phyloP scores from a whole-genome alignment of 2,797 vertebrate genomes.

The Eospalax fontanierii region DNA sequence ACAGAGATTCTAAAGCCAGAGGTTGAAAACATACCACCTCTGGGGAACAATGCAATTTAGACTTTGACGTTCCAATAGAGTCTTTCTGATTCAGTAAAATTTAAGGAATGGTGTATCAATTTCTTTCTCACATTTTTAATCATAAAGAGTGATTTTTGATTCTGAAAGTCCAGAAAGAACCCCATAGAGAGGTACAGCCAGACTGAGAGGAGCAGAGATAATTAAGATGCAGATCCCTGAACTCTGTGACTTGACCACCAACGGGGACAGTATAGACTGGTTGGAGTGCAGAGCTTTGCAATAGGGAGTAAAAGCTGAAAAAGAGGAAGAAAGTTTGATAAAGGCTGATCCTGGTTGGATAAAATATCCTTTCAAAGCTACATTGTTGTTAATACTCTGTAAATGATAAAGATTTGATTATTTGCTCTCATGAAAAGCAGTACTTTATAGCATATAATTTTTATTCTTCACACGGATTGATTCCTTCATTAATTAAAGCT shows the following conservation, averaged over 20 bases:
- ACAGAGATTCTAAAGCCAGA: not conserved
- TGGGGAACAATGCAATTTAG: not conserved
- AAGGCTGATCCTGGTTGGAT: not conserved
- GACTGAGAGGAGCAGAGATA: not conserved
- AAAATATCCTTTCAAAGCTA: slow-evolving; percentile 10
- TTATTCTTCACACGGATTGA: slow-evolving; percentile 45
- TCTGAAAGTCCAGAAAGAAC: not conserved
- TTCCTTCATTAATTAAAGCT: slow-evolving; percentile 79
- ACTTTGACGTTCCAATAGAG: fast-evolving
- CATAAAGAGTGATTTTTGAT: not conserved
- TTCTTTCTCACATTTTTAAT: not conserved
- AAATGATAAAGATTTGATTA: not conserved
- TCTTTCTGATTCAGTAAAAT: not conserved
- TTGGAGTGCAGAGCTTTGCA: not conserved
- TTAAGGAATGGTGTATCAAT: not conserved
- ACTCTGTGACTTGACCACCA: not conserved
- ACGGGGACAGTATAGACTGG: not conserved
- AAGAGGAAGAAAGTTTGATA: not conserved
- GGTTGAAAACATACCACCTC: not conserved
- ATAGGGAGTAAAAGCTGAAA: not conserved
- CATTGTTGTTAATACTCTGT: not conserved
- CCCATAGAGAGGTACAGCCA: not conserved
- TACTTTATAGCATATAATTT: not conserved
- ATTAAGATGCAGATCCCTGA: not conserved
- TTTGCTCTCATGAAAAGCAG: not conserved